Conservation (phyloP, 2,888 invertebrate genomes). For the Lepetodrilus schrolli region DNA sequence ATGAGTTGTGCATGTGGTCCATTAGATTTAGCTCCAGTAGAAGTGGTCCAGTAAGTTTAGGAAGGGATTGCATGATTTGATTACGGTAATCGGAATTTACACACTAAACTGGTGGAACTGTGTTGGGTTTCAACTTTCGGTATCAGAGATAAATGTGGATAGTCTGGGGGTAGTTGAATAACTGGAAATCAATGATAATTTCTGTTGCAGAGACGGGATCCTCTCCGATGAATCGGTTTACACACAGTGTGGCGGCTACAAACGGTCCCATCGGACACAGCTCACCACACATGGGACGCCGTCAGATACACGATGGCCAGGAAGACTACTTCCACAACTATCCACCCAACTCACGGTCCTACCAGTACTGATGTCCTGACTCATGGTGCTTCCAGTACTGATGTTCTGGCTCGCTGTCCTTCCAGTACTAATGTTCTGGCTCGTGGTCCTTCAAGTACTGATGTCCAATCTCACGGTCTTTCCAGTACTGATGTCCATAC, state of each 20-base stretch:
- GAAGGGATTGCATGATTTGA: background rate
- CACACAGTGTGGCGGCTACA: slow-evolving; percentile 51
- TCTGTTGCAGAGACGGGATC: slow-evolving; percentile 52
- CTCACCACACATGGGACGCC: slow-evolving; percentile 68
- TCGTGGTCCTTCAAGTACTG: background rate
- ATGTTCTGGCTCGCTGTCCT: background rate
- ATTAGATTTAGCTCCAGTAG: too few species aligned
- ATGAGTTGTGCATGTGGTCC: too few species aligned
- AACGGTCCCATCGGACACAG: slow-evolving; percentile 72
- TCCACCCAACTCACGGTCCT: slow-evolving; percentile 20
- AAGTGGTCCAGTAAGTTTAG: too few species aligned
- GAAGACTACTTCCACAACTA: slow-evolving; percentile 50
- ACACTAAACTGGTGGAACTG: too few species aligned
- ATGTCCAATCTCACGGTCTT: background rate
- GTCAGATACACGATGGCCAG: slow-evolving; percentile 49
- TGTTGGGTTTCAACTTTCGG: too few species aligned
- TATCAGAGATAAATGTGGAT: too few species aligned
- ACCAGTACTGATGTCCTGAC: background rate
- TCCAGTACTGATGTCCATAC: too few species aligned
- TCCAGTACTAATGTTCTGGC: background rate
- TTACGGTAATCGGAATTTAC: background rate
- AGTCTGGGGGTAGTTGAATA: too few species aligned
- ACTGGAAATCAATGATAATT: too few species aligned
- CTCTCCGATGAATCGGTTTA: slow-evolving; percentile 52
- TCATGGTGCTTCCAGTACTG: background rate